phyloP scores from a whole-genome alignment of 2,888 invertebrate species.

The Eumerus sabulonum region DNA sequence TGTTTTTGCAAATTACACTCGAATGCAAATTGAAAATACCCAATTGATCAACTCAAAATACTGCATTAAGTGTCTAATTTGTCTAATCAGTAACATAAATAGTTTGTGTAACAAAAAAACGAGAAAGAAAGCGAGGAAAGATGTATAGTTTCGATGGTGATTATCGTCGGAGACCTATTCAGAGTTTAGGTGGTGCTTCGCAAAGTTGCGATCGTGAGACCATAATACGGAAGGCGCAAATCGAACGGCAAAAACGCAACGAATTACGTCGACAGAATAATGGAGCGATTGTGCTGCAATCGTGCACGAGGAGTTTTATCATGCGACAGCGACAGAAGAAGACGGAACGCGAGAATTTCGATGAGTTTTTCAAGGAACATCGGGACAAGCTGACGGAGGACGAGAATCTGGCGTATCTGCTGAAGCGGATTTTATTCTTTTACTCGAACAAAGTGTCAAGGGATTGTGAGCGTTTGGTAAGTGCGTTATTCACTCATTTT shows the following conservation, averaged over 20 bases:
- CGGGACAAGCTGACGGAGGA: slow-evolving; percentile 79
- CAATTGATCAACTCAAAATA: slow-evolving; percentile 34
- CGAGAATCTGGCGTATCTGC: slow-evolving; percentile 79
- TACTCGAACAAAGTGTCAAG: slow-evolving; percentile 81
- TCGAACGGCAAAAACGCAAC: slow-evolving; percentile 92
- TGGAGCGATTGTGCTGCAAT: slow-evolving; percentile 90
- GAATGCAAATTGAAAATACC: slow-evolving; percentile 43
- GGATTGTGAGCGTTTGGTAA: slow-evolving; percentile 85
- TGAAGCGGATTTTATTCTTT: slow-evolving; percentile 88
- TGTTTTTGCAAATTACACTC: slow-evolving; percentile 55
- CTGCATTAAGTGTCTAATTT: slow-evolving; percentile 9
- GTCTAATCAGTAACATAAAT: slow-evolving; percentile 9
- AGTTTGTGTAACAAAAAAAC: slow-evolving; percentile 6
- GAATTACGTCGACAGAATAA: slow-evolving; percentile 87
- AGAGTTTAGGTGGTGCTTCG: slow-evolving; percentile 94
- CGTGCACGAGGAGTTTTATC: slow-evolving; percentile 87
- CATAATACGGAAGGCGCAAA: slow-evolving; percentile 87
- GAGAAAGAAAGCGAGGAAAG: no score
- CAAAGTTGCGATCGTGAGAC: slow-evolving; percentile 84
- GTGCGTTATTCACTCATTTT: background rate
- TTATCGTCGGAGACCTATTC: slow-evolving; percentile 90
- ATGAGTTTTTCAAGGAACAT: slow-evolving; percentile 81
- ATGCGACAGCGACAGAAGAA: slow-evolving; percentile 84
- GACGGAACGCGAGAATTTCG: slow-evolving; percentile 85
- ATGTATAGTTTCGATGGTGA: slow-evolving; percentile 94